Base-by-base conservation (phyloP, 1,140 invertebrate species). In the Zaprionus kolodkinae region DNA sequence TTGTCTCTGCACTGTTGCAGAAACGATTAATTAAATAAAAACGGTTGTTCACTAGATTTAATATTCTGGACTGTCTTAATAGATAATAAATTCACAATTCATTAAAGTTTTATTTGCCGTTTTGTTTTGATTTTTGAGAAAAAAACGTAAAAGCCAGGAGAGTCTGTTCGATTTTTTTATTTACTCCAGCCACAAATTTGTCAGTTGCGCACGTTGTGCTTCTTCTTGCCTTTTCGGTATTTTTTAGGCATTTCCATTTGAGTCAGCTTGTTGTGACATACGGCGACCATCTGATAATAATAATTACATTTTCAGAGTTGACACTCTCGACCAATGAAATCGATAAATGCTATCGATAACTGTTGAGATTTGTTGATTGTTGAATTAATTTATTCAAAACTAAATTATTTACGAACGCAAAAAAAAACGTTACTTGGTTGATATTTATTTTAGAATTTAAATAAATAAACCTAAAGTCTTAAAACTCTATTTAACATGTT, bases 101-200 rank as follows among this genome's bases (percentile, higher is more conserved):
- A 25, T 52, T 10, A 21, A 5, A 15, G 43, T 45, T 48, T 59
- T 36, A 30, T 30, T 3, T 63, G 50, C 15, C 40, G 17, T n/a
- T 63, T n/a, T 30, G n/a, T 25, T 57, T 64, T 69, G 61, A 38
- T 48, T 48, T 79, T 79, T 72, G 63, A 21, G 36, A 15, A 21
- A 21, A 38, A 59, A n/a, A 52, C 13, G 54, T 59, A 38, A 59
- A 50, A 50, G n/a, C 15, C 38, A 55, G 7, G 17, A 68, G 40
- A 71, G 48, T 60, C 76, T 68, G 40, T 61, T 83, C 76, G 80
- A 83, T 83, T 82, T 80, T 80, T 72, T 80, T 82, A 81, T 82
- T 78, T 82, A 76, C 72, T 65, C 60, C 61, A 71, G 55, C 27
- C 60, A 71, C 67, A 71, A 71, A 76, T 45, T 64, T 57, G 45